Evolutionary conservation across 2,888 invertebrate genomes (phyloP), one percentile per base, ranked within the genome.

Genomic region (Neoascia interrupta): DNA sequence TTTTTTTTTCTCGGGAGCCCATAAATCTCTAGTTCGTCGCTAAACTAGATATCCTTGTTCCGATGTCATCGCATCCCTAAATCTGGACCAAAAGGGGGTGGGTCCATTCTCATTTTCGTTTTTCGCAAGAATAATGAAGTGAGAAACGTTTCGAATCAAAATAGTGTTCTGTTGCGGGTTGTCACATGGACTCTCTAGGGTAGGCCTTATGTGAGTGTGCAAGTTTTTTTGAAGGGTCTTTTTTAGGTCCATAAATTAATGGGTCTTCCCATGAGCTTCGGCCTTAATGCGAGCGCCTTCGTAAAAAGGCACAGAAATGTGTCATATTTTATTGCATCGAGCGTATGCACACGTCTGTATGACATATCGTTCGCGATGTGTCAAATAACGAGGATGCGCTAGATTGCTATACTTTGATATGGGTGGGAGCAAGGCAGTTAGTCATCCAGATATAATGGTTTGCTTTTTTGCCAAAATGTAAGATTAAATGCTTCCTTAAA

Each of bases 111-210:
- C 39, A 21, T 23, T 39, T 37, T 37, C 58, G 53, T 76, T 61
- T 68, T 43, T 66, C 66, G n/a, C 8, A 68, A 43, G 26, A 68
- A 73, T 73, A 79, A 79, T 79, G 79, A 79, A 79, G 79, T 79
- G 79, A 79, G 79, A 79, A 79, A 79, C 79, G 79, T 68, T 79
- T 68, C 79, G 66, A 79, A 79, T 79, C 60, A 61, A 68, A 61
- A 73, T 66, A 72, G 58, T 58, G 49, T 66, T 61, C 56, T 68
- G 61, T 79, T 76, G 73, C 61, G 72, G 79, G 79, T 63, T 66
- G 61, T 72, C n/a, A n/a, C n/a, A 49, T 15, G 4, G 11, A 21
- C n/a, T 1, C 31, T 10, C 3, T 23, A n/a, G n/a, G 13, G 31
- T 15, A 4, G 8, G 26, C 26, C 28, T 18, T 41, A 49, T 43